phyloP scores from a whole-genome alignment of 1,140 invertebrate species.

The Zaprionus davidi region DNA sequence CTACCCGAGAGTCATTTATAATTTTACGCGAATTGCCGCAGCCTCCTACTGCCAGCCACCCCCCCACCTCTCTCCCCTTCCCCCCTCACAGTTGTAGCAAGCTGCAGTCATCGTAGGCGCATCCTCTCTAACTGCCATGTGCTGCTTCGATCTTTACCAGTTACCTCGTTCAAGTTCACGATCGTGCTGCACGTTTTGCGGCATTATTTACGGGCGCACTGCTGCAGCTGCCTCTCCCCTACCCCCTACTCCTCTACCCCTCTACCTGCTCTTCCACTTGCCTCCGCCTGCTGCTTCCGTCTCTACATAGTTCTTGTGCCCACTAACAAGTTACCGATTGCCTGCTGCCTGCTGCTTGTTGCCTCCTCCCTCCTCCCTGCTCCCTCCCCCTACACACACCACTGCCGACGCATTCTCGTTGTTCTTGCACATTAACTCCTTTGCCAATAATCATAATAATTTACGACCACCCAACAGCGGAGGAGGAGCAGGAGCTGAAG shows the following conservation, averaged over 20 bases:
- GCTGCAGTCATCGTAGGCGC: slow-evolving; percentile 25
- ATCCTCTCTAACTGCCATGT: slow-evolving; percentile 37
- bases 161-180: slow-evolving; percentile 54
- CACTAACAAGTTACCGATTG: slow-evolving; percentile 76
- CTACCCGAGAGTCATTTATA: slow-evolving; percentile 72
- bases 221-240: neutral
- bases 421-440: slow-evolving; percentile 73
- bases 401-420: slow-evolving; percentile 15
- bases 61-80: neutral
- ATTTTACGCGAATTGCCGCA: slow-evolving; percentile 66
- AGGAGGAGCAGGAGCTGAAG: neutral
- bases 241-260: neutral
- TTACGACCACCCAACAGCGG: slow-evolving; percentile 74
- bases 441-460: slow-evolving; percentile 78
- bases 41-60: slow-evolving; percentile 11
- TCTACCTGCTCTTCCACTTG: no score
- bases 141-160: slow-evolving; percentile 31
- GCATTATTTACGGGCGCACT: slow-evolving; percentile 68
- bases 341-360: slow-evolving; percentile 29
- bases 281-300: slow-evolving; percentile 6
- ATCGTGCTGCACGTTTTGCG: slow-evolving; percentile 74
- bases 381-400: neutral
- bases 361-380: slow-evolving; percentile 10
- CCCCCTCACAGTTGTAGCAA: neutral
- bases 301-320: slow-evolving; percentile 28